Base-by-base conservation (phyloP, 2,888 invertebrate genomes). In the Scaptomyza flava region DNA sequence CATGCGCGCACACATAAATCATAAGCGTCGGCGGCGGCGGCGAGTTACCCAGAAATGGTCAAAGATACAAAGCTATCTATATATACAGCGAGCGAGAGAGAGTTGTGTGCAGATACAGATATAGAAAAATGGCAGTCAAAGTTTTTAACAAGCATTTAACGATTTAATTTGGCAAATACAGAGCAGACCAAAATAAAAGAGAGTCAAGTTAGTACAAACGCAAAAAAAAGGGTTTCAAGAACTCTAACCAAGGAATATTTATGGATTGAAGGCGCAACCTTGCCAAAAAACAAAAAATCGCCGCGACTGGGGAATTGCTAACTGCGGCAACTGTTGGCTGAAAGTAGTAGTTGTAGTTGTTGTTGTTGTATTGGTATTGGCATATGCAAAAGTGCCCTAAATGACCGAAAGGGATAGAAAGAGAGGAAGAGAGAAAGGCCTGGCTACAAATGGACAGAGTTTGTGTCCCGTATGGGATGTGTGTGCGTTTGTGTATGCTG, bases 111-210 rank as follows among this genome's bases (percentile, higher is more conserved):
- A 17, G 17, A 33, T 50, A 9, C 43, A 47, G 41, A 51, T 47
- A 71, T 38, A 73, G 72, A 74, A 63, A 62, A 76, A 75, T 53
- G 81, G 80, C 78, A 89, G 89, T 85, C 89, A 82, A 89, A 89
- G 82, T 85, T 85, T 81, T 85, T 85, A 89, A 89, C 85, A 85
- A 85, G 85, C 89, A 87, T 87, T 85, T 85, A 85, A 85, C 85
- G 89, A 85, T 85, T 85, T 85, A 85, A 85, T 85, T 85, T 85
- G 89, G 67, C 84, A 87, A 85, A 89, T 72, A 75, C 69, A 68
- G 74, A 63, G n/a, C 2, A 64, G 53, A 31, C 60, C 43, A 33
- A 67, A 38, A n/a, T n/a, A n/a, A 36, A 27, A 60, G 46, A 56
- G 45, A 46, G 46, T 6, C 38, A 34, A 64, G 64, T 67, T 84